phyloP scores from a whole-genome alignment of 2,888 invertebrate species.

The Folsomia manolachei region DNA sequence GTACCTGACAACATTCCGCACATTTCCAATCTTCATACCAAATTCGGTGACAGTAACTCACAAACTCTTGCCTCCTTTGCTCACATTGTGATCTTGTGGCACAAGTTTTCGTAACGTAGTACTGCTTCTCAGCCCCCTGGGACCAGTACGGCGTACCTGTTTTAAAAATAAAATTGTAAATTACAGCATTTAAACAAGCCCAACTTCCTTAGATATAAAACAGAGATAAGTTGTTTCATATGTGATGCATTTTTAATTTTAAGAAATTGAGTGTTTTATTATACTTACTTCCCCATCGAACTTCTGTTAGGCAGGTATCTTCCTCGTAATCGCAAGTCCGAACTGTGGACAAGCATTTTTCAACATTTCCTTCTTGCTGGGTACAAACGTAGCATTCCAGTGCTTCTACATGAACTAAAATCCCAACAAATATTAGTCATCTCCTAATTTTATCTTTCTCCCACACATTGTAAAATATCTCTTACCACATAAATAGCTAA shows the following conservation, averaged over 20 bases:
- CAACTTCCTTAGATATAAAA: too few species aligned
- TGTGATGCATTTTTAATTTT: not conserved
- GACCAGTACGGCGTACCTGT: conserved; percentile 90
- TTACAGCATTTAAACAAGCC: too few species aligned
- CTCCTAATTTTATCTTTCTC: too few species aligned
- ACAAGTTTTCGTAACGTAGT: conserved; percentile 87
- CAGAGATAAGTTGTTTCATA: too few species aligned
- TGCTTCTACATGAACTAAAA: conserved; percentile 53
- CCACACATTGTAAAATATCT: too few species aligned
- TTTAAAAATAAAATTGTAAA: too few species aligned
- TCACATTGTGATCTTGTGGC: conserved; percentile 77
- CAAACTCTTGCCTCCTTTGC: conserved; percentile 65
- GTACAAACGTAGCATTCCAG: conserved; percentile 94
- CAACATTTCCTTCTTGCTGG: conserved; percentile 85
- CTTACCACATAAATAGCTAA: not conserved
- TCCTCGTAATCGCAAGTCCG: conserved; percentile 84
- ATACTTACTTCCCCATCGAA: conserved; percentile 82
- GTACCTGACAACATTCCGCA: conserved; percentile 92
- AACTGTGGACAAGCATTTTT: conserved; percentile 88
- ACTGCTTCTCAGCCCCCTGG: conserved; percentile 86
- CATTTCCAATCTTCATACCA: conserved; percentile 98
- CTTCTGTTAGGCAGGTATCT: conserved; percentile 82
- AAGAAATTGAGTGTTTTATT: conserved; percentile 23
- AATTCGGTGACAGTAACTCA: conserved; percentile 79
- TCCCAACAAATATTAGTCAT: too few species aligned